A percentile compares a stretch with the other conserved stretches of the same genome.
phyloP scores from a whole-genome alignment of 2,113 vertebrate genomes.

The Microtus richardsoni region DNA sequence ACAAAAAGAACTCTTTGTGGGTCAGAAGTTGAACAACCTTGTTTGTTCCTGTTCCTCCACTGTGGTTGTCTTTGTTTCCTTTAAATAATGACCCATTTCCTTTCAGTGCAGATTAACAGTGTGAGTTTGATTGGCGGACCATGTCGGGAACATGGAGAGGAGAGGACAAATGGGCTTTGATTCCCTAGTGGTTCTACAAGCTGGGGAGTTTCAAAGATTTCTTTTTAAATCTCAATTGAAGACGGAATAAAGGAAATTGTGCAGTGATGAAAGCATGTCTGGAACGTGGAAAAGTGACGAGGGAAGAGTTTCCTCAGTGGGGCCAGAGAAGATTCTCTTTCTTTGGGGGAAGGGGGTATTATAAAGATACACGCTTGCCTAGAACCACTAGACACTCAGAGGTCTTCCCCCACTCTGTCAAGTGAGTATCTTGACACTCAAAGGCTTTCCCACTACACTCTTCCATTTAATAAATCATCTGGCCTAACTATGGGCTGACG shows the following conservation, averaged over 20 bases:
- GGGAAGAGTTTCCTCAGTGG: constrained; percentile 45
- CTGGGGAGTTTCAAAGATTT: constrained; percentile 72
- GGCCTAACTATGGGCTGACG: background rate
- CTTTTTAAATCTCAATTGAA: constrained; percentile 72
- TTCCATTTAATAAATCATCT: background rate
- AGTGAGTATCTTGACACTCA: background rate
- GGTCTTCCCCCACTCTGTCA: background rate
- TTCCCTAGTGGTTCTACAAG: constrained; percentile 60
- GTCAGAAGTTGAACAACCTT: constrained; percentile 31
- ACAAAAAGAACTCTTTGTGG: background rate
- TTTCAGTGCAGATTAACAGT: constrained; percentile 24
- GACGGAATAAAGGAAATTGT: constrained; percentile 55
- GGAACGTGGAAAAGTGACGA: background rate
- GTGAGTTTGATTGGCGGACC: constrained; percentile 39
- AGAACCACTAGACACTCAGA: background rate
- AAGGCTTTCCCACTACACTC: background rate
- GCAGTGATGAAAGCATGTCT: constrained; percentile 61
- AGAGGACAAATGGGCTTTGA: constrained; percentile 75
- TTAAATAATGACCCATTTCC: constrained; percentile 58
- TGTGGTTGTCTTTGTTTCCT: background rate
- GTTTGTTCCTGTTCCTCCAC: constrained; percentile 15
- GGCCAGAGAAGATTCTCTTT: constrained; percentile 21
- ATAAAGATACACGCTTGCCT: background rate
- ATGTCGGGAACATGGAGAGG: constrained; percentile 12
- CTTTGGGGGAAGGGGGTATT: background rate